These are phyloP conservation scores for Phalacrocorax pelagicus DNA, from an alignment of 2,113 vertebrate genomes.

Conservation along the genomic window DNA sequence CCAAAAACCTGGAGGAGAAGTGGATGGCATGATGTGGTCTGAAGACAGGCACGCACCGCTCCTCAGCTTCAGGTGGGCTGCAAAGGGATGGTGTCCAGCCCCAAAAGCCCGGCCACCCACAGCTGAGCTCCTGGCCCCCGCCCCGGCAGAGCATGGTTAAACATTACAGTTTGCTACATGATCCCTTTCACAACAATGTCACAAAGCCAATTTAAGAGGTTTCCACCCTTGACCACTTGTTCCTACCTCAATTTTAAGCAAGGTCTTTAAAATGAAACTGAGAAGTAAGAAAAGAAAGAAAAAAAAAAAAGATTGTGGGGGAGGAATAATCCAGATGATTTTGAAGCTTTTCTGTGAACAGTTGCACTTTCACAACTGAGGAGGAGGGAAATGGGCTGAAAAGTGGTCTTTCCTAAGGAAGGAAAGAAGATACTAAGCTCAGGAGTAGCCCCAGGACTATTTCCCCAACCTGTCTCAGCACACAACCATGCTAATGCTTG, in stretches of 20 bases:
- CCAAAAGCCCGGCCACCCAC: background rate
- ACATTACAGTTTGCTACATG: background rate
- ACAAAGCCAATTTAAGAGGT: background rate
- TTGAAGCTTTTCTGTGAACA: background rate
- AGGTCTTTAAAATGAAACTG: background rate
- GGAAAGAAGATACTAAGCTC: background rate
- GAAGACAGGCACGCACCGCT: background rate
- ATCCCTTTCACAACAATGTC: background rate
- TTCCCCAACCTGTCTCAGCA: background rate
- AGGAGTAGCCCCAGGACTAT: background rate
- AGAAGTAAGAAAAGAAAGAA: background rate
- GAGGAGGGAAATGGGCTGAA: background rate
- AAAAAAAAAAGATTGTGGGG: background rate
- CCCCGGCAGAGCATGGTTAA: background rate
- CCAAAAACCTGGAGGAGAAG: background rate
- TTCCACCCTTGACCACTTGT: background rate
- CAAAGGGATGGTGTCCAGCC: background rate
- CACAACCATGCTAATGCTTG: background rate
- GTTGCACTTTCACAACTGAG: background rate
- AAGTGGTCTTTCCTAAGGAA: background rate
- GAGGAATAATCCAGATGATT: background rate
- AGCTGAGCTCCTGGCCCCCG: background rate
- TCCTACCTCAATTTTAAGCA: background rate
- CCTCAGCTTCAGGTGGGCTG: background rate
- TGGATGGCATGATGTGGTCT: background rate